Conservation (phyloP, 2,113 vertebrate species). For the pig (Sus scrofa) region DNA sequence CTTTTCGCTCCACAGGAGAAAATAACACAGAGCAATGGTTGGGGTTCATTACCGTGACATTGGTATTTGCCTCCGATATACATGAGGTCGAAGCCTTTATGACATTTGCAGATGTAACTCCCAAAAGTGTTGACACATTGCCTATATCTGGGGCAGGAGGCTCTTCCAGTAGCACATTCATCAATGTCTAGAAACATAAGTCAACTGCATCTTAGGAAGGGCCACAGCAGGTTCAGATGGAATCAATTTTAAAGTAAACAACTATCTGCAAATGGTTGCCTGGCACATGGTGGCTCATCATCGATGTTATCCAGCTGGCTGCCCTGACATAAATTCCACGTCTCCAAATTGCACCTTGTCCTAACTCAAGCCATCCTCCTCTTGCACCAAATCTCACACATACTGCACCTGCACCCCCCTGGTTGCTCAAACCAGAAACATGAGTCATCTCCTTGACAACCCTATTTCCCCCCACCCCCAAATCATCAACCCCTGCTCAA, state of each 20-base stretch:
- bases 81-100: conserved; percentile 95
- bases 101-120: conserved; percentile 98
- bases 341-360: neutral
- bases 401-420: too few relatives aligned
- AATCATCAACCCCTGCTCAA: neutral
- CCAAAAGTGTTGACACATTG: conserved; percentile 99
- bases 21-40: neutral
- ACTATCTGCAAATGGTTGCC: neutral
- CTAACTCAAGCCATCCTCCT: neutral
- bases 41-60: conserved; percentile 91
- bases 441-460: neutral
- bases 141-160: conserved; percentile 93
- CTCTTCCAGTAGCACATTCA: conserved; percentile 93
- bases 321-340: neutral
- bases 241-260: neutral
- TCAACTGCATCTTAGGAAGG: neutral
- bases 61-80: conserved; percentile 98
- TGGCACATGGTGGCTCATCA: neutral
- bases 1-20: neutral
- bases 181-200: conserved; percentile 93
- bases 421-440: neutral
- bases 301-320: neutral
- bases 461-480: neutral
- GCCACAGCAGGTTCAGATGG: neutral
- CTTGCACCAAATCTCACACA: neutral